Base-by-base conservation (phyloP, 2,888 invertebrate species). In the Hirtodrosophila confusa region DNA sequence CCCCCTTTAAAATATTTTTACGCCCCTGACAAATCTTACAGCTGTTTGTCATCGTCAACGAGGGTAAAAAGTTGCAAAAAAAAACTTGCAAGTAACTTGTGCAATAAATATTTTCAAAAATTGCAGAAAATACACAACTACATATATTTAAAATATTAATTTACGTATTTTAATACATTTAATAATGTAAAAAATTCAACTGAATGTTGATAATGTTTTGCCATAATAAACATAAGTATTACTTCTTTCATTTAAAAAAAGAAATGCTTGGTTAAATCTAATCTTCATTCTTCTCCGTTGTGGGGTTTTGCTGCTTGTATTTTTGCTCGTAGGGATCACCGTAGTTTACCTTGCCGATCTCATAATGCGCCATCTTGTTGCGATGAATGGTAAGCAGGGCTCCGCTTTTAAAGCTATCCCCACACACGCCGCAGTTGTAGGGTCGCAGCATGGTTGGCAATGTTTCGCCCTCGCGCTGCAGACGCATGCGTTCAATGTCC, bases 371-470 rank as follows among this genome's bases (percentile, higher is more conserved):
- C 78, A 80, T 69, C 27, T 80, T 80, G n/a, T 80, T 80, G 3
- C 80, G 84, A 64, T 83, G 80, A 12, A 79, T 68, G 23, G 80
- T 80, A 12, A 80, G 69, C 0, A 77, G 56, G 4, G 80, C 84
- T 3, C 80, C 80, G 27, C 75, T 80, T 24, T 80, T 83, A 17
- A 83, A 80, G 9, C 36, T 60, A 24, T 64, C 54, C 0, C 67
- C 72, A 23, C 80, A 80, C 3, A 83, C 69, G 1, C 78, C 78
- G 12, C 84, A 80, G 4, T 54, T 80, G 53, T 82, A 79, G 7
- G 70, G 73, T 1, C 45, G 55, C 33, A 60, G 5, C 11, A 43
- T 7, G 0, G 54, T 1, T 11, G 40, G 10, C 6, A 11, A 29
- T 6, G 61, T 4, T 4, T 57, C 65, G 3, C 12, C 17, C 6